A percentile compares a stretch with the other conserved stretches of the same genome.
phyloP scores from a whole-genome alignment of 2,113 vertebrate genomes.

The Empidonax alnorum region DNA sequence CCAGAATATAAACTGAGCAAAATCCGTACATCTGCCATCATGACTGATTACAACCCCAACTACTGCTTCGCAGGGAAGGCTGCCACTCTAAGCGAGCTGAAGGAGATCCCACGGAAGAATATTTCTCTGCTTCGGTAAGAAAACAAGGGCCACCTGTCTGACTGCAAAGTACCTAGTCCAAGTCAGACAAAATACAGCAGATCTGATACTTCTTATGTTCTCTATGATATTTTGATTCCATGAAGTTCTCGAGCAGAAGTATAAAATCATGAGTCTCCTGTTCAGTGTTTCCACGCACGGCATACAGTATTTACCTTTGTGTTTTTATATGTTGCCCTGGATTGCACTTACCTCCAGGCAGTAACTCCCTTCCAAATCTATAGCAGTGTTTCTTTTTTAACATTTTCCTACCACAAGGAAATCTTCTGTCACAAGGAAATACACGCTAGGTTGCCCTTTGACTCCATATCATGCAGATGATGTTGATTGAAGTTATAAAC shows the following conservation, averaged over 20 bases:
- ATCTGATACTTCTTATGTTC: neutral
- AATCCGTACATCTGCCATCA: conserved; percentile 88
- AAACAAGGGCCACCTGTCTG: neutral
- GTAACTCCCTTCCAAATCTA: neutral
- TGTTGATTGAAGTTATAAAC: neutral
- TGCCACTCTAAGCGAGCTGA: conserved; percentile 82
- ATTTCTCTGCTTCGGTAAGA: conserved; percentile 88
- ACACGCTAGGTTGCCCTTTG: neutral
- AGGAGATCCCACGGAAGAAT: conserved; percentile 89
- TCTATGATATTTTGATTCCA: neutral
- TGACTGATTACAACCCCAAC: conserved; percentile 93
- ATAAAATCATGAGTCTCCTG: neutral
- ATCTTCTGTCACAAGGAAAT: neutral
- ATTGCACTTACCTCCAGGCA: neutral
- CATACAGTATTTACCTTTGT: neutral
- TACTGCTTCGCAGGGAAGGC: conserved; percentile 90
- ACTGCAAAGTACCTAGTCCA: neutral
- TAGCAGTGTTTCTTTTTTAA: neutral
- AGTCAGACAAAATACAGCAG: neutral
- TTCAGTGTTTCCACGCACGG: neutral
- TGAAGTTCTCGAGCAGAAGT: neutral
- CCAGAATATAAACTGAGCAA: conserved; percentile 91
- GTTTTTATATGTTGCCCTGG: neutral
- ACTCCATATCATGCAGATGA: neutral
- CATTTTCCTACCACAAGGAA: neutral